Conservation (phyloP, 2,888 invertebrate species). For the Rhyacophila evoluta region DNA sequence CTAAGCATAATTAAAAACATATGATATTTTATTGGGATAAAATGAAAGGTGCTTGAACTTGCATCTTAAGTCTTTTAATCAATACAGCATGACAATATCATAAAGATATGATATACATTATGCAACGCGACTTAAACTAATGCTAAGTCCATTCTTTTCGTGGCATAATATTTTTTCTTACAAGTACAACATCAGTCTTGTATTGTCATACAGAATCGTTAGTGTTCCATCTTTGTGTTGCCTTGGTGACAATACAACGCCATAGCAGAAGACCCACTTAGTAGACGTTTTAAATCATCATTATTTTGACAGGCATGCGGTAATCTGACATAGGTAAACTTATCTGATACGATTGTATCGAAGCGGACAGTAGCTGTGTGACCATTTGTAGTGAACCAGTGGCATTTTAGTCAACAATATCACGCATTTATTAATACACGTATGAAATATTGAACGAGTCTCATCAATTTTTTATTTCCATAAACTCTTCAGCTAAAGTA, state of each 20-base stretch:
- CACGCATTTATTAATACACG: too few species aligned
- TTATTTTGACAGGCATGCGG: slow-evolving; percentile 53
- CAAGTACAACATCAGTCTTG: slow-evolving; percentile 1
- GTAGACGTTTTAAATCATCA: slow-evolving; percentile 50
- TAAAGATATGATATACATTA: neutral
- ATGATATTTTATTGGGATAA: too few species aligned
- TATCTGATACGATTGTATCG: slow-evolving; percentile 49
- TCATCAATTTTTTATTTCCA: too few species aligned
- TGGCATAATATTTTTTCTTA: neutral
- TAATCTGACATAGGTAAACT: slow-evolving; percentile 51
- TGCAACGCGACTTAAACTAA: neutral
- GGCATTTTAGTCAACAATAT: neutral
- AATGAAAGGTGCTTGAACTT: too few species aligned
- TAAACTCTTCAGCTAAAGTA: too few species aligned
- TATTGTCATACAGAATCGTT: slow-evolving; percentile 17
- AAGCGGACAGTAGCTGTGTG: slow-evolving; percentile 25
- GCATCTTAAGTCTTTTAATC: too few species aligned
- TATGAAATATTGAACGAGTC: too few species aligned
- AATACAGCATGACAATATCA: too few species aligned
- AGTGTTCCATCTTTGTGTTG: neutral
- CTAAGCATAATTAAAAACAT: too few species aligned
- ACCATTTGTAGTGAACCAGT: neutral
- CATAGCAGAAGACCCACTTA: slow-evolving; percentile 33
- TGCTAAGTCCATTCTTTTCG: neutral
- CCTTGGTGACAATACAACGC: slow-evolving; percentile 39